Evolutionary conservation across 2,113 vertebrate species (phyloP), one percentile per base, ranked within the genome.

Genomic region (Trematocara zebra): DNA sequence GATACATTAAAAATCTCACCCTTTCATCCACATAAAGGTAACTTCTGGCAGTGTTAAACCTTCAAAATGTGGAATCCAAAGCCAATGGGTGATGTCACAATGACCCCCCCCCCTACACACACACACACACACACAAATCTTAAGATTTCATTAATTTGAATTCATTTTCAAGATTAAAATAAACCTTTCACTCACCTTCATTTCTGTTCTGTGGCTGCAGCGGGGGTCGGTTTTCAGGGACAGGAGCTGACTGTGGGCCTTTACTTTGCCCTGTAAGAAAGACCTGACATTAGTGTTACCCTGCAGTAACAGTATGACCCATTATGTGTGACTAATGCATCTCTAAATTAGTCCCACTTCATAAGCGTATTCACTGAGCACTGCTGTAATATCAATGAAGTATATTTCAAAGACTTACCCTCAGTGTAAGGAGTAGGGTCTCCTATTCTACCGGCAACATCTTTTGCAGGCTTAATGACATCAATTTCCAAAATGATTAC

Each of bases 401-500:
- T 14, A 23, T 18, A 37, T 33, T 57, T 47, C 18, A n/a, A 82
- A 52, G 44, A 23, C 81, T 93, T 95, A 98, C 98, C 98, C 92
- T 99, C 98, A 23, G 94, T 96, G 86, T 97, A 98, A 0, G 97
- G 97, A 83, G 95, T 94, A 2, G 99, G 98, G 31, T 98, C 98
- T 79, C 99, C 99, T 79, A 99, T 97, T 95, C 94, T 96, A 31
- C 96, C 91, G 53, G 81, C 91, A 80, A 98, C 96, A 2, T 95
- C 93, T 53, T 96, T 96, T 28, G 97, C 98, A 56, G 96, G 85
- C 81, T 97, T 97, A 91, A 99, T 67, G 84, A 99, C 96, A 3
- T 96, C 94, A 81, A 99, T 87, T 72, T 99, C 98, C 96, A 99
- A 96, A 93, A 99, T 97, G 90, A 99, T 97, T 42, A 99, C 96